Evolutionary conservation across 2,888 invertebrate genomes (phyloP).

Genomic region (Mycalesis mineus): DNA sequence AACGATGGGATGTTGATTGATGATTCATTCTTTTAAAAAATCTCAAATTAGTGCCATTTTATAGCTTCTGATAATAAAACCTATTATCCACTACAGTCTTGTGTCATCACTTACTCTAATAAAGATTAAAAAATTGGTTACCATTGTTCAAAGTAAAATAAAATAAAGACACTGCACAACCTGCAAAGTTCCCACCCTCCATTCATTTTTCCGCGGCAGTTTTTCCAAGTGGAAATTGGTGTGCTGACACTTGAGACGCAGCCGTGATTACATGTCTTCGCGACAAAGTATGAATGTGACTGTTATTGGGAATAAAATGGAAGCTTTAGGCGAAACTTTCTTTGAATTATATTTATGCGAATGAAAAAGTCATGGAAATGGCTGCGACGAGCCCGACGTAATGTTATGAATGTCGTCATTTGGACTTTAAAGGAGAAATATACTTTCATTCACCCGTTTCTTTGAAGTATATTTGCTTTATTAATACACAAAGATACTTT

Average conservation of each 20-base stretch:
- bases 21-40: too few relatives aligned
- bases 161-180: background rate
- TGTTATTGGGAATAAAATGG: constrained; percentile 1
- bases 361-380: background rate
- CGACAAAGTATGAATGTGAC: constrained; percentile 8
- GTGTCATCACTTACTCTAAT: too few relatives aligned
- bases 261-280: constrained; percentile 1
- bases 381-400: background rate
- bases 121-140: too few relatives aligned
- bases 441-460: too few relatives aligned
- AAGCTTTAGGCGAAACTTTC: background rate
- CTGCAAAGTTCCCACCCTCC: background rate
- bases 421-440: background rate
- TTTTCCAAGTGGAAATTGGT: constrained; percentile 3
- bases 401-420: background rate
- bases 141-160: background rate
- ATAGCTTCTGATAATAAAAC: too few relatives aligned
- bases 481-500: too few relatives aligned
- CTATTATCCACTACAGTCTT: too few relatives aligned
- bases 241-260: constrained; percentile 3
- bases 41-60: too few relatives aligned
- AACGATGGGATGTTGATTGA: too few relatives aligned
- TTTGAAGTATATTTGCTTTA: too few relatives aligned
- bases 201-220: background rate
- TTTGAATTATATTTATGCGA: background rate